Evolutionary conservation across 2,113 vertebrate genomes (phyloP).

Genomic region (Cavia aperea): DNA sequence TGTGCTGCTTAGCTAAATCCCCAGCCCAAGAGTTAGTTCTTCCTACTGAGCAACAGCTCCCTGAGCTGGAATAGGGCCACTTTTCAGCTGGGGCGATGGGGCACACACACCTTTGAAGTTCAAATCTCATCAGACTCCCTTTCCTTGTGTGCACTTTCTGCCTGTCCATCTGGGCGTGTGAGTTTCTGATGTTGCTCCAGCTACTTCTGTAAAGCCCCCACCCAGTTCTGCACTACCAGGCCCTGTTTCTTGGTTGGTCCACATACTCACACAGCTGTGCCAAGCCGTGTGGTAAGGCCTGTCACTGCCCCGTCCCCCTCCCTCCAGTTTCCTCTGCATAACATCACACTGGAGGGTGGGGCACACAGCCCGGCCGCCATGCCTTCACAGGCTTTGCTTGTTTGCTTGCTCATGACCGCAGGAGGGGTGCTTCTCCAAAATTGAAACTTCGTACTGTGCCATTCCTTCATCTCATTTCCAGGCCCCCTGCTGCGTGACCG

Average conservation of each 20-base stretch:
- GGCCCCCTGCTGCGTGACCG: conserved; percentile 69
- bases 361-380: neutral
- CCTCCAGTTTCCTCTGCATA: neutral
- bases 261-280: neutral
- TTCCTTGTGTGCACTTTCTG: neutral
- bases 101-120: neutral
- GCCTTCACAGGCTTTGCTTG: conserved; percentile 40
- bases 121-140: accelerated
- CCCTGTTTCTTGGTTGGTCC: neutral
- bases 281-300: accelerated
- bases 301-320: neutral
- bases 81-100: neutral
- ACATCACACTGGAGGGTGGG: neutral
- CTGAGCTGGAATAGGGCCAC: neutral
- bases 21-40: neutral
- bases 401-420: conserved; percentile 51
- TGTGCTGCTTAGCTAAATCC: too few relatives aligned
- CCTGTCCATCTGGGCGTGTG: neutral
- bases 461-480: conserved; percentile 71
- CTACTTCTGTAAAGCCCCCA: neutral
- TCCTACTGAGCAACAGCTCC: neutral
- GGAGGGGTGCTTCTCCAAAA: conserved; percentile 60
- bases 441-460: conserved; percentile 67
- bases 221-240: neutral
- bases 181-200: neutral